Evolutionary conservation across 2,797 vertebrate species (phyloP).

Genomic region (Lutjanus campechanus): DNA sequence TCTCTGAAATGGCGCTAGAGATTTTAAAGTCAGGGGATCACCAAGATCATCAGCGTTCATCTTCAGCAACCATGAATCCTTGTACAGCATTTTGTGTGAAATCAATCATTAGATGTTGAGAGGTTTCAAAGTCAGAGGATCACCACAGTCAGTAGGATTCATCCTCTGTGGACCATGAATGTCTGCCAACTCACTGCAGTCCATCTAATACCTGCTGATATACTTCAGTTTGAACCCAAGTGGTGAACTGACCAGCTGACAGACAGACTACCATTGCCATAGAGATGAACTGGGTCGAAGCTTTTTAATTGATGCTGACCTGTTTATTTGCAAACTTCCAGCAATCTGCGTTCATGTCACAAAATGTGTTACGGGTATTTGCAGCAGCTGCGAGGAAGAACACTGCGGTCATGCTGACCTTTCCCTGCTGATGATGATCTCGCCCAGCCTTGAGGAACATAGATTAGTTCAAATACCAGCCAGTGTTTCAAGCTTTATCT

Average conservation of each 20-base stretch:
- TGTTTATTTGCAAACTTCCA: background rate
- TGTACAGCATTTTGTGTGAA: background rate
- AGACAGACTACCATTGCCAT: background rate
- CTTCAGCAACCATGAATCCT: too few species aligned
- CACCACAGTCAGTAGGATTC: background rate
- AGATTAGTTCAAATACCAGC: conserved; percentile 77
- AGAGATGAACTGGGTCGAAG: background rate
- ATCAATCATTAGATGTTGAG: background rate
- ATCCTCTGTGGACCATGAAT: background rate
- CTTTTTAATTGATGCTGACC: conserved; percentile 4
- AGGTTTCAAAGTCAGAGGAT: background rate
- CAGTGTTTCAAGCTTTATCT: conserved; percentile 73
- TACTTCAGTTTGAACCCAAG: background rate
- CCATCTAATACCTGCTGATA: background rate
- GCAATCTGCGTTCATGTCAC: conserved; percentile 3
- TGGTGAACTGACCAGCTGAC: background rate
- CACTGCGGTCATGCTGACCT: conserved; percentile 69
- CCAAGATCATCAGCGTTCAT: background rate
- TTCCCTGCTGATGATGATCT: conserved; percentile 71
- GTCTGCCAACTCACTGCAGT: background rate
- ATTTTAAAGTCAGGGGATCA: background rate
- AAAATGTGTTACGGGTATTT: conserved; percentile 10
- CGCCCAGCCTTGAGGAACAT: conserved; percentile 54
- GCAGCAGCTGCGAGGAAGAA: conserved; percentile 6
- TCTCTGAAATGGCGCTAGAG: background rate